Conservation (phyloP, 2,888 invertebrate species). For the Xestia xanthographa region DNA sequence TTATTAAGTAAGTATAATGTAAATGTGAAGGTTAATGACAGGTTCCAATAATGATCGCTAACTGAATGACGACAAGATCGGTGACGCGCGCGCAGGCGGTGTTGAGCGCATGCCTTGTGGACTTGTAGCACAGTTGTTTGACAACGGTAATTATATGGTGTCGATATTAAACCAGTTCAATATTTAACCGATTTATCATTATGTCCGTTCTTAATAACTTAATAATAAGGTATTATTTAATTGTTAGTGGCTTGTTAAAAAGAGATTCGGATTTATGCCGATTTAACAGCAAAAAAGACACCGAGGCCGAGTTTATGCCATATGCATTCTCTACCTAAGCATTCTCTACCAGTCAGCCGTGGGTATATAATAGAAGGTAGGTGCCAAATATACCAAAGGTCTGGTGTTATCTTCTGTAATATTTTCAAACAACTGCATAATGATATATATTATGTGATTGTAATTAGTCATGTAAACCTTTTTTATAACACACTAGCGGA, state of each 20-base stretch:
- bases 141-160: background rate
- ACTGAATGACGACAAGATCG: background rate
- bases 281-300: background rate
- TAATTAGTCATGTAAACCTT: too few relatives aligned
- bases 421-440: background rate
- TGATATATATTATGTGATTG: too few relatives aligned
- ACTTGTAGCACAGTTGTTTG: background rate
- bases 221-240: background rate
- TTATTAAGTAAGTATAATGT: background rate
- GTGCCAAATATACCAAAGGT: background rate
- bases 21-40: conserved; percentile 13
- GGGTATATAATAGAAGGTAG: background rate
- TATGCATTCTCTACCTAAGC: too few relatives aligned
- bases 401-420: background rate
- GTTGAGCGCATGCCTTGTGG: background rate
- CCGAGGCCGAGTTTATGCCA: background rate
- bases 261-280: background rate
- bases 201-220: background rate
- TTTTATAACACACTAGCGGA: too few relatives aligned
- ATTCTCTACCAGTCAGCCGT: background rate
- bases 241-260: background rate
- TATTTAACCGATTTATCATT: conserved; percentile 1
- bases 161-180: background rate
- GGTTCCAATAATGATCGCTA: background rate
- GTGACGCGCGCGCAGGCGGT: background rate